Evolutionary conservation across 2,888 invertebrate genomes (phyloP), one percentile per base, ranked within the genome.

Genomic region (Agonum fuliginosum): DNA sequence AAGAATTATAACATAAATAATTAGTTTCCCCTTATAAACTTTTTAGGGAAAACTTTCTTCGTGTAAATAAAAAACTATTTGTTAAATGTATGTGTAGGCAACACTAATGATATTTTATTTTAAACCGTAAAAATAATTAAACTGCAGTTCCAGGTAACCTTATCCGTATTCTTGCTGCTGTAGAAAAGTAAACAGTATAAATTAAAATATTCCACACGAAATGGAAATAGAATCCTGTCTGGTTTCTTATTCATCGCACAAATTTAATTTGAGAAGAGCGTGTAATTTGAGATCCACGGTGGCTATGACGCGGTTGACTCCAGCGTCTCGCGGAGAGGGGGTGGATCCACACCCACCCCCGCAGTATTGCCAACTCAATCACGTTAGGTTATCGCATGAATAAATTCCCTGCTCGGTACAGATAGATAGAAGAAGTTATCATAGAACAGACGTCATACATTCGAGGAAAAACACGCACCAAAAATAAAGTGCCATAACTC

Each of bases 301-400:
- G 41, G 41, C 46, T 27, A 10, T 17, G 24, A 70, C 46, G 10
- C 27, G 43, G 43, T 17, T 46, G 46, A 41, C 69, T 22, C 22
- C 46, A 24, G 10, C 65, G n/a, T n/a, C 14, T 67, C 34, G n/a
- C 19, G n/a, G 20, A 19, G 17, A 19, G 20, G 3, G 19, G 20
- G 37, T 24, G 43, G 20, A 41, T 19, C 19, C 20, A 12, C 1
- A 17, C 2, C 5, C 14, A 10, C 1, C n/a, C 8, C 19, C 48
- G 34, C 58, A 20, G 22, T 58, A 73, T 73, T 73, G 24, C 51
- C 37, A 73, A 73, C 41, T 73, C 73, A 73, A 73, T 73, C 73
- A 58, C 54, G 58, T 8, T 24, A 58, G 41, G 72, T 22, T 70
- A 70, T 46, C 70, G 70, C 12, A 24, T 70, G 70, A 73, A 73